Base-by-base conservation (phyloP, 2,797 vertebrate genomes). In the Poeciliopsis presidionis region DNA sequence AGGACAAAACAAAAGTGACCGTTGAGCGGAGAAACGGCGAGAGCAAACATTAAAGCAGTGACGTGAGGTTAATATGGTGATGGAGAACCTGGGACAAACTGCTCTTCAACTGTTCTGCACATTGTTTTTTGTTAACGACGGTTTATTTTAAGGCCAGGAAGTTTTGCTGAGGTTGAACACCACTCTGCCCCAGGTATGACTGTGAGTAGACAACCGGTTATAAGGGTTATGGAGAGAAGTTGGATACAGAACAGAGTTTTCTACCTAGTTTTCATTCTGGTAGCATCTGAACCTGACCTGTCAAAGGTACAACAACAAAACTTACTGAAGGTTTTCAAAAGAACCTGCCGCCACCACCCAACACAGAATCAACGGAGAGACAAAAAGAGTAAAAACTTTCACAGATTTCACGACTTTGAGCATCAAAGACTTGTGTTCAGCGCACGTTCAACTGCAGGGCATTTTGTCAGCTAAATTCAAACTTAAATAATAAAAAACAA, bases 261-360 rank as follows among this genome's bases (percentile, higher is more conserved):
- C 93, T 94, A 95, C 94, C 94, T 95, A 95, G 93, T 89, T 84
- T 81, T 94, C 92, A 92, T 78, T 90, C 83, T 91, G 84, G 92
- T 85, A 90, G 91, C 89, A 81, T 92, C 88, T 94, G 93, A 95
- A 95, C 88, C 93, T 95, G 89, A 95, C 94, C 94, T 95, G 94
- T 92, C 88, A 83, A 94, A 92, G 74, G 93, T 86, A 94, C 92
- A 94, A 93, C 90, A 92, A 92, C 88, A 93, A 90, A 79, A 93
- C 91, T 92, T 90, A 92, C 81, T 89, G 51, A n/a, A n/a, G 72
- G 36, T 57, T 85, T 88, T 14, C 76, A 74, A 39, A 49, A 1
- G 45, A 30, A 51, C 75, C n/a, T 75, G 45, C n/a, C 3, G 2
- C 41, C 41, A 43, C 67, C 67, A 71, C n/a, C 43, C 67, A 71